These are phyloP conservation scores for Paedocypris micromegethes DNA, from an alignment of 2,797 vertebrate genomes.

Conservation along the genomic window DNA sequence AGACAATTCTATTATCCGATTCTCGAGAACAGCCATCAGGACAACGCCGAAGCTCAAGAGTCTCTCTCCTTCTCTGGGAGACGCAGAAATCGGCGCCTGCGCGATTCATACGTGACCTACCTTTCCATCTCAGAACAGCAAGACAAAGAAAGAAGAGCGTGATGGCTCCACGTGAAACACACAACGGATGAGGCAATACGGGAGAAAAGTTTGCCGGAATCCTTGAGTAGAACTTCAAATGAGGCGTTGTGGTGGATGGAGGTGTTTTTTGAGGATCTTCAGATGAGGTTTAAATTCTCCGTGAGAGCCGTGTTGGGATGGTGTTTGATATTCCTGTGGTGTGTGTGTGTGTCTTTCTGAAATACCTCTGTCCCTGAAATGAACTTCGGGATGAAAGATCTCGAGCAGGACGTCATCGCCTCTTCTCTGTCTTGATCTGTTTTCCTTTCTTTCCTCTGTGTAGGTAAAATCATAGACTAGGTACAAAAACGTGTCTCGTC, in stretches of 20 bases:
- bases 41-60: no score
- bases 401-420: not conserved
- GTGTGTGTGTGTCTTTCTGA: constrained; percentile 29
- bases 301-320: constrained; percentile 37
- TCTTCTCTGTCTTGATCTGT: not conserved
- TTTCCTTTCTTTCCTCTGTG: no score
- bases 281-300: constrained; percentile 35
- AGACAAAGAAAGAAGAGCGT: constrained; percentile 26
- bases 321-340: constrained; percentile 44
- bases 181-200: not conserved
- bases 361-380: constrained; percentile 35
- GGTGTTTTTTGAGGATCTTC: constrained; percentile 27
- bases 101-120: constrained; percentile 37
- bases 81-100: constrained; percentile 41
- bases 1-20: no score
- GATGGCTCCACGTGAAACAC: not conserved
- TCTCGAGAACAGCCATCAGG: no score
- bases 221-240: constrained; percentile 34
- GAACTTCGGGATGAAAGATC: constrained; percentile 35
- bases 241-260: constrained; percentile 24
- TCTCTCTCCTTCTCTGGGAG: constrained; percentile 2
- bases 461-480: no score
- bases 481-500: no score
- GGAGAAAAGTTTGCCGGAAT: constrained; percentile 13
- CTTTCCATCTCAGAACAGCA: constrained; percentile 31